Conservation (phyloP, 1,140 invertebrate genomes). For the Halesus radiatus region DNA sequence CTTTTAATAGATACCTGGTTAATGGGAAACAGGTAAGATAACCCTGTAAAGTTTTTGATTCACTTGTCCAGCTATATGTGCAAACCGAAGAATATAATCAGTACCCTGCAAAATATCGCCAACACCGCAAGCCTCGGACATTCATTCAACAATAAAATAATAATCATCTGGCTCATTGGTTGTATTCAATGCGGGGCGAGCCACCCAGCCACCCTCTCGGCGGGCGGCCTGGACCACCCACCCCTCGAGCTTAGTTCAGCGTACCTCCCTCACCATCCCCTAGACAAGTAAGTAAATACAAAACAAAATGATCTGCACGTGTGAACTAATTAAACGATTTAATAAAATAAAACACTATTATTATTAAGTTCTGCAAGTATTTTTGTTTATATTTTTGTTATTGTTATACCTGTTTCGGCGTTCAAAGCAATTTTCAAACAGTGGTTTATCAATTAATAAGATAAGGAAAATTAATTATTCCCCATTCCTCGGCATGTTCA, state of each 20-base stretch:
- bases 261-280: background rate
- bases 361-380: too few species aligned
- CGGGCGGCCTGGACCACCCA: background rate
- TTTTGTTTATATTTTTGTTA: too few species aligned
- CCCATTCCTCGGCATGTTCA: too few species aligned
- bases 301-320: background rate
- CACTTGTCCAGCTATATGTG: too few species aligned
- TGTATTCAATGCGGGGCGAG: background rate
- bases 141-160: conserved; percentile 37
- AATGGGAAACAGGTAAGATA: too few species aligned
- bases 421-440: too few species aligned
- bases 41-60: too few species aligned
- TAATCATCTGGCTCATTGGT: conserved; percentile 41
- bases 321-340: background rate
- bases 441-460: too few species aligned
- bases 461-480: too few species aligned
- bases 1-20: too few species aligned
- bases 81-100: background rate
- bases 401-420: too few species aligned
- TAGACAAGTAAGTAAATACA: background rate
- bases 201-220: background rate
- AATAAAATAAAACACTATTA: too few species aligned
- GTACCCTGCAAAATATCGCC: conserved; percentile 6
- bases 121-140: background rate
- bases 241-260: conserved; percentile 2